Base-by-base conservation (phyloP, 2,888 invertebrate genomes). In the Morpho deidamia region DNA sequence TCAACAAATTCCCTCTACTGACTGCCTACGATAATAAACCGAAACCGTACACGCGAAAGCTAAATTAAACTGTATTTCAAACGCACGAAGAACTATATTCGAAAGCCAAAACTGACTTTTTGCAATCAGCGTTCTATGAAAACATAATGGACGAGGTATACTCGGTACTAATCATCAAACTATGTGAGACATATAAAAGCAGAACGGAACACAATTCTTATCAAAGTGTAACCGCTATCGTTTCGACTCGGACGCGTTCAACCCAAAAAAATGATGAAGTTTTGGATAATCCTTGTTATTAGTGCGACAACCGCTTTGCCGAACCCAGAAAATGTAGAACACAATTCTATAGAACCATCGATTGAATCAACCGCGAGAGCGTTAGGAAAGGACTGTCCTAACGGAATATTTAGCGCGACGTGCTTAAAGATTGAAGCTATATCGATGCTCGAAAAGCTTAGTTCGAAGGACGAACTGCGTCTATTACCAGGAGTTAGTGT, bases 401-500 rank as follows among this genome's bases (percentile, higher is more conserved):
- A 74, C 5, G 89, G 89, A 1, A 82, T 88, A 11, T 81, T 88
- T 53, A 88, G 81, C 58, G 74, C 86, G 0, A 84, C 81, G 0
- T 89, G 89, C 55, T 61, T 89, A 45, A 89, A 89, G 60, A 81
- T 88, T 8, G 87, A 88, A 75, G 86, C 87, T 1, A 81, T 89
- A 45, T 78, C 85, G 0, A 63, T 87, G 44, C 68, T 89, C 5
- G 89, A 89, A 44, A 87, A 83, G 43, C 68, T 89, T 0, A 85
- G 74, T 59, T 70, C 78, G 0, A 89, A 84, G 60, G 85, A 88
- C 4, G 89, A 89, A 62, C 61, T 89, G 1, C 71, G 72, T 10
- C 66, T 85, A 0, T 59, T 84, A 1, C 88, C 85, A 11, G 89
- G 85, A 56, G 91, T 96, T 1, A 93, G 93, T 63, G 91, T 96